These are phyloP conservation scores for Eupithecia abbreviata DNA, from an alignment of 2,888 invertebrate species.

Conservation along the genomic window DNA sequence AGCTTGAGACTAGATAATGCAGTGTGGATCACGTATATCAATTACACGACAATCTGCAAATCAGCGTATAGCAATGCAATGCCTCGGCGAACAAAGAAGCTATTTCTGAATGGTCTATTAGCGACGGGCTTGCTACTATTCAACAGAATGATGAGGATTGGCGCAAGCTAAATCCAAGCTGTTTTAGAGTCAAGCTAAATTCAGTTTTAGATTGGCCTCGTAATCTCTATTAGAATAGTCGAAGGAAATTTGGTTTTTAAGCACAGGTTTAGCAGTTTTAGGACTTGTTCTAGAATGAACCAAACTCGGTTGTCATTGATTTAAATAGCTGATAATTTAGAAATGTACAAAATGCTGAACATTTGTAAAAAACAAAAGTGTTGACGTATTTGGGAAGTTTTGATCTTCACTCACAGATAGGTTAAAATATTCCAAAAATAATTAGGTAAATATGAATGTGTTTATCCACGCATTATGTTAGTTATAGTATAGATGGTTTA, in stretches of 20 bases:
- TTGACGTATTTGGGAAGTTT: too few species aligned
- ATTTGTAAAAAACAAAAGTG: background rate
- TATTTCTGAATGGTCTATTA: background rate
- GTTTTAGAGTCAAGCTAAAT: background rate
- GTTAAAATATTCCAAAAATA: background rate
- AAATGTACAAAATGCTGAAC: background rate
- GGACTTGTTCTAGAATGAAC: background rate
- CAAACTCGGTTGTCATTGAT: background rate
- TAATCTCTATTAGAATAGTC: background rate
- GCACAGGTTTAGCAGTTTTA: background rate
- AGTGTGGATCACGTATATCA: background rate
- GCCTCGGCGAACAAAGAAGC: background rate
- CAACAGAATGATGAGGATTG: background rate
- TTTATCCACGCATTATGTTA: too few species aligned
- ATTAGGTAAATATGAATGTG: too few species aligned
- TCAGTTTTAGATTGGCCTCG: background rate
- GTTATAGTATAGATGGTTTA: too few species aligned
- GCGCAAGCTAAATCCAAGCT: background rate
- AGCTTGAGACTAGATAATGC: too few species aligned
- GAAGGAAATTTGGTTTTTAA: background rate
- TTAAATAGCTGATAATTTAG: too few species aligned
- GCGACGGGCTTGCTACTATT: background rate
- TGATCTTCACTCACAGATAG: background rate
- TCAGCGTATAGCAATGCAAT: background rate
- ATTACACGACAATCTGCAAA: background rate